Evolutionary conservation across 37 sponge, comb jelly and placozoan species (phyloP).

Genomic region (Ianthella basta): DNA sequence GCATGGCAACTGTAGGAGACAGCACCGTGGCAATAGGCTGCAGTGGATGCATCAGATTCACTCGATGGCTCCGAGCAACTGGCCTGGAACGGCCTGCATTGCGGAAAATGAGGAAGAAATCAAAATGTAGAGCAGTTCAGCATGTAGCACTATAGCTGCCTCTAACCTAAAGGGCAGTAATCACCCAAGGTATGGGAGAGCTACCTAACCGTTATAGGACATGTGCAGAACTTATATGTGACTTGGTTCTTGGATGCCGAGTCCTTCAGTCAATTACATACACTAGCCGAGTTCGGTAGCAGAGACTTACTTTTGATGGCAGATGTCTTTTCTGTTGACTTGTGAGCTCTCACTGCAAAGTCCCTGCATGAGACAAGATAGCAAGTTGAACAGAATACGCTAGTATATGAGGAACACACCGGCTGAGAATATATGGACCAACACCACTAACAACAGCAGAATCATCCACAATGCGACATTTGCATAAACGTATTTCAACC

Average conservation of each 20-base stretch:
- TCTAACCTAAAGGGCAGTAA: too few species aligned
- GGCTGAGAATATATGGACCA: neutral
- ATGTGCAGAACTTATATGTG: too few species aligned
- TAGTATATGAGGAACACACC: too few species aligned
- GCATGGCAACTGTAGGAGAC: too few species aligned
- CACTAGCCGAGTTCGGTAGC: too few species aligned
- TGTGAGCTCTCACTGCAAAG: constrained; percentile 4
- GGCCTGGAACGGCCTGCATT: neutral
- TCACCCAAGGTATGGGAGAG: too few species aligned
- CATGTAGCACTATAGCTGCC: neutral
- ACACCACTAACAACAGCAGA: neutral
- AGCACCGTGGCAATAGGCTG: too few species aligned
- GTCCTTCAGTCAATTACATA: too few species aligned
- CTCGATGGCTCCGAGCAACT: neutral
- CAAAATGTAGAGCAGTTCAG: neutral
- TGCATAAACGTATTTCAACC: neutral
- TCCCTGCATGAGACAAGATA: neutral
- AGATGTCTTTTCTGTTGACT: neutral
- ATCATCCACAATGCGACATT: neutral
- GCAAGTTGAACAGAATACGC: too few species aligned
- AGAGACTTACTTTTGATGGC: neutral
- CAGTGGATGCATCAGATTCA: constrained; percentile 25
- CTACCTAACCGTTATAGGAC: too few species aligned
- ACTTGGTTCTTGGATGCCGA: too few species aligned
- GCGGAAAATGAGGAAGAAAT: neutral